Conservation (phyloP, 2,113 vertebrate genomes). For the Promerops cafer region DNA sequence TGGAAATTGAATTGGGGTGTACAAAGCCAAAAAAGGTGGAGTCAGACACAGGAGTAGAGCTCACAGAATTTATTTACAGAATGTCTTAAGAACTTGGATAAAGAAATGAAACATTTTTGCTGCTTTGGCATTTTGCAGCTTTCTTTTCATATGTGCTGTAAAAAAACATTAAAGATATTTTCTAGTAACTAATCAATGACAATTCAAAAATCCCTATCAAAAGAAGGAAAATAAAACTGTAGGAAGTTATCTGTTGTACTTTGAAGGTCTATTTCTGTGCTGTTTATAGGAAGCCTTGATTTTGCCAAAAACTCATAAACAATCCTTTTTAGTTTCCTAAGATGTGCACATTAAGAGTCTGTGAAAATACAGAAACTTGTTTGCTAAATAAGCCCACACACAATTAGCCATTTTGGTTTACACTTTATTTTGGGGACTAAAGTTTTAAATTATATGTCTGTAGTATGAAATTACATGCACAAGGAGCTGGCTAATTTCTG, state of each 20-base stretch:
- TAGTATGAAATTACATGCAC: not conserved
- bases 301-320: not conserved
- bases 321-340: not conserved
- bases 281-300: not conserved
- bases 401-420: not conserved
- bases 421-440: not conserved
- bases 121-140: not conserved
- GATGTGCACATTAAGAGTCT: not conserved
- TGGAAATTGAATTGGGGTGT: not conserved
- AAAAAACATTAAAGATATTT: not conserved
- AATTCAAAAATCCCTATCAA: not conserved
- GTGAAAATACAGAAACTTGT: not conserved
- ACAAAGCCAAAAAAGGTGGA: not conserved
- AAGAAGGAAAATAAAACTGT: not conserved
- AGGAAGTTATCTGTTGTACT: not conserved
- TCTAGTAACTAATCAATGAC: not conserved
- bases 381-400: not conserved
- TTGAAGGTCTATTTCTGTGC: not conserved
- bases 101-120: not conserved
- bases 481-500: not conserved
- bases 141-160: not conserved
- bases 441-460: not conserved
- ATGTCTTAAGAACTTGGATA: not conserved
- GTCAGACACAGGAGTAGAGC: not conserved
- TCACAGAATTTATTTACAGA: not conserved